These are phyloP conservation scores for Uria aalge DNA, from an alignment of 2,113 vertebrate species.

Conservation along the genomic window DNA sequence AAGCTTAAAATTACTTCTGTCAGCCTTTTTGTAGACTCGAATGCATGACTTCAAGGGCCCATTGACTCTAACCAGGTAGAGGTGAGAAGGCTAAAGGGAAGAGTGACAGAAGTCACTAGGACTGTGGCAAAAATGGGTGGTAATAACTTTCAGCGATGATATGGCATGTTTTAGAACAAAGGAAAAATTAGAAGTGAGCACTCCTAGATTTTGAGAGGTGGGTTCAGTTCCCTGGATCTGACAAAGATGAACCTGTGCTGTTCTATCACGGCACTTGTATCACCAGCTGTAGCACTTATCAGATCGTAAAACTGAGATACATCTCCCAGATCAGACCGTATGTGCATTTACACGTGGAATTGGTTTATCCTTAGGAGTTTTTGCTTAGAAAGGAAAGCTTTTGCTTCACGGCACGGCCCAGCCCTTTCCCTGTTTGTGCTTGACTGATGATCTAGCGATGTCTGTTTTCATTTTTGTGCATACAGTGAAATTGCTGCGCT, in stretches of 20 bases:
- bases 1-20: not conserved
- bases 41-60: not conserved
- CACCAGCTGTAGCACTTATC: not conserved
- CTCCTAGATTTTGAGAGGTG: not conserved
- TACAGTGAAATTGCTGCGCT: slow-evolving; percentile 13
- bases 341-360: not conserved
- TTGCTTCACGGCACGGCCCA: not conserved
- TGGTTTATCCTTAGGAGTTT: not conserved
- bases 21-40: not conserved
- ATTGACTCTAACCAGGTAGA: not conserved
- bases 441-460: not conserved
- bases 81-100: not conserved
- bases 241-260: not conserved
- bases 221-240: not conserved
- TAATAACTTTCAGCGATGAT: not conserved
- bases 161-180: not conserved
- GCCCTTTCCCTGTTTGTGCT: slow-evolving; percentile 7
- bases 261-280: not conserved
- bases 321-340: not conserved
- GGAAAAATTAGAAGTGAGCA: not conserved
- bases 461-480: slow-evolving; percentile 37
- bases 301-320: no score
- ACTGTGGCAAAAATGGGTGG: not conserved
- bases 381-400: not conserved
- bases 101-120: not conserved